Base-by-base conservation (phyloP, 2,113 vertebrate species). In the Aptenodytes forsteri region DNA sequence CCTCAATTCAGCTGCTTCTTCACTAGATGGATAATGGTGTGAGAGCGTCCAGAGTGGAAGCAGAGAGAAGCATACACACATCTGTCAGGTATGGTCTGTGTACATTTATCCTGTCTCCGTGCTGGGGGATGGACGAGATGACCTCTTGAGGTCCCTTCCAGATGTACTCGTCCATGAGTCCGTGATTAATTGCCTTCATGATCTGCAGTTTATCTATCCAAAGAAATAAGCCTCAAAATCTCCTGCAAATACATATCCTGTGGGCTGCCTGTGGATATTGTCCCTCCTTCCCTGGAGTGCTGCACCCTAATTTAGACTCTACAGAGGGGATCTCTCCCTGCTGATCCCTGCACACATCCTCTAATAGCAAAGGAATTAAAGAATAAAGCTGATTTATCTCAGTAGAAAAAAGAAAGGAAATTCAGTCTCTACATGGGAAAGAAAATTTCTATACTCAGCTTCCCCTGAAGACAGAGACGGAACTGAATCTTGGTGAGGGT, bases 131-230 rank as follows among this genome's bases (percentile, higher is more conserved):
- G 78, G 90, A 95, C 40, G 21, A 80, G 82, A 94, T 94, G 95
- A 97, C 95, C 95, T 97, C 90, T 95, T 90, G 82, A 97, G 83
- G 87, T 97, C 87, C 78, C 93, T 93, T 97, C 78, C 97, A 95
- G 93, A 93, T 95, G 92, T 92, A 92, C 70, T 90, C 13, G 0
- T 83, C 95, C 92, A 85, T 83, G 90, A 97, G 78, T 80, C 78
- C 6, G 1, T 97, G 97, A 97, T 97, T 94, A 97, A 97, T 93
- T 96, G 59, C 82, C 85, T 84, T 93, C 82, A 85, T 93, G 96
- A 95, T 94, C 70, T 86, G 64, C 75, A 92, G 87, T 86, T 95
- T 96, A 76, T 95, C 89, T 96, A 93, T 83, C 82, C 46, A 95
- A 90, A 93, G 66, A 95, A 94, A 97, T 91, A 96, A 93, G 36